Conservation (phyloP, 2,113 vertebrate genomes). For the Psophia crepitans region DNA sequence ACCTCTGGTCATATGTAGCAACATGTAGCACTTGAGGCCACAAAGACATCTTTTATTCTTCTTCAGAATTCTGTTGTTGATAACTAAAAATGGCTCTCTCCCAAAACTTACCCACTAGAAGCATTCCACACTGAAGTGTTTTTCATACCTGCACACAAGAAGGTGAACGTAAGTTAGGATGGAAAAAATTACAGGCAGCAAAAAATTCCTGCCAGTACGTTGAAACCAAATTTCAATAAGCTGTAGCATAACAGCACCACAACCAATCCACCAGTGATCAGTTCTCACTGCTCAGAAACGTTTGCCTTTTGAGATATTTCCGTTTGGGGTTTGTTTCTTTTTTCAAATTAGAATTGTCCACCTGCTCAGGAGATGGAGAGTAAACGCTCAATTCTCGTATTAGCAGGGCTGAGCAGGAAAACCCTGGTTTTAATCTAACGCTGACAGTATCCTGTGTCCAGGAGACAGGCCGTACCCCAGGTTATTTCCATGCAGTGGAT, state of each 20-base stretch:
- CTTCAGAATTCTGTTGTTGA: neutral
- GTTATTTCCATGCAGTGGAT: neutral
- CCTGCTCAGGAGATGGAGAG: neutral
- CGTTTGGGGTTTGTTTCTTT: neutral
- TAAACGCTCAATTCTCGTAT: neutral
- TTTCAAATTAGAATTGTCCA: neutral
- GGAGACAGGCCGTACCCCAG: neutral
- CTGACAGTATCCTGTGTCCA: neutral
- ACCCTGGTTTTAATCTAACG: neutral
- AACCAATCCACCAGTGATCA: neutral
- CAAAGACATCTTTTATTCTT: neutral
- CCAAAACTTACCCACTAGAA: neutral
- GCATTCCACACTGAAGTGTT: rapidly evolving
- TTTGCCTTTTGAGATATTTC: neutral
- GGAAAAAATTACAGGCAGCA: neutral
- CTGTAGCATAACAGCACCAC: neutral
- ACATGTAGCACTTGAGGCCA: neutral
- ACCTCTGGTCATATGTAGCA: neutral
- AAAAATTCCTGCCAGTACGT: neutral
- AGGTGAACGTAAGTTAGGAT: neutral
- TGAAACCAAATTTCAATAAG: neutral
- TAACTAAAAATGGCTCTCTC: neutral
- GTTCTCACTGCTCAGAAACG: neutral
- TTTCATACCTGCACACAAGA: neutral
- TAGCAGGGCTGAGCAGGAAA: neutral